Base-by-base conservation (phyloP, 2,888 invertebrate species). In the Crossocerus cetratus region DNA sequence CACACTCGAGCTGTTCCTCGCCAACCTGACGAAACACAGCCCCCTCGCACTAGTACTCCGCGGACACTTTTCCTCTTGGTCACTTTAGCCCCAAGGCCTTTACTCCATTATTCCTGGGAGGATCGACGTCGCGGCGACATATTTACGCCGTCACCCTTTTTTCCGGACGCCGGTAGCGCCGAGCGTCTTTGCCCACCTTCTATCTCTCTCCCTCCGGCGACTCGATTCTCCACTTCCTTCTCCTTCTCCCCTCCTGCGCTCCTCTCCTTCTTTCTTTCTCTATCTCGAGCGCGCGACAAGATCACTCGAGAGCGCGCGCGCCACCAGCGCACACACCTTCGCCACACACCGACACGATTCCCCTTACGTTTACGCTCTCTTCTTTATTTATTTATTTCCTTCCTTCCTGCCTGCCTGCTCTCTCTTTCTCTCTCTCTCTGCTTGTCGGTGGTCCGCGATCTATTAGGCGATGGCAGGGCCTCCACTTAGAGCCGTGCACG, bases 231-330 rank as follows among this genome's bases (percentile, higher is more conserved):
- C 42, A 32, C 23, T 59, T 65, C 57, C 64, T 66, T 49, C 69
- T 67, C 65, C 13, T 49, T 72, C 53, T 49, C 62, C 45, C 69
- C 64, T 62, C 73, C 67, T 45, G 58, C 57, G n/a, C 56, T 62
- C 61, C 68, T 63, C 43, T 45, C 61, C 56, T 71, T 32, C 72
- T 23, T 43, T 58, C 60, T 20, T 57, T 61, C 64, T 65, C 71
- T 70, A 53, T 70, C 44, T 32, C 32, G 5, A 8, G 32, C 32
- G 32, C 32, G 32, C 32, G 32, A 32, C 32, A 32, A 32, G 32
- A 32, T 32, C 32, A 32, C 32, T 32, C 32, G 32, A 32, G 11
- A 4, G 32, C 32, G 32, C 32, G 32, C 32, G 32, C 32, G 32
- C 32, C 8, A 32, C 23, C 23, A 8, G 23, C 23, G 8, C 23